phyloP scores from a whole-genome alignment of 1,140 invertebrate species.

The Drosophila sp. region DNA sequence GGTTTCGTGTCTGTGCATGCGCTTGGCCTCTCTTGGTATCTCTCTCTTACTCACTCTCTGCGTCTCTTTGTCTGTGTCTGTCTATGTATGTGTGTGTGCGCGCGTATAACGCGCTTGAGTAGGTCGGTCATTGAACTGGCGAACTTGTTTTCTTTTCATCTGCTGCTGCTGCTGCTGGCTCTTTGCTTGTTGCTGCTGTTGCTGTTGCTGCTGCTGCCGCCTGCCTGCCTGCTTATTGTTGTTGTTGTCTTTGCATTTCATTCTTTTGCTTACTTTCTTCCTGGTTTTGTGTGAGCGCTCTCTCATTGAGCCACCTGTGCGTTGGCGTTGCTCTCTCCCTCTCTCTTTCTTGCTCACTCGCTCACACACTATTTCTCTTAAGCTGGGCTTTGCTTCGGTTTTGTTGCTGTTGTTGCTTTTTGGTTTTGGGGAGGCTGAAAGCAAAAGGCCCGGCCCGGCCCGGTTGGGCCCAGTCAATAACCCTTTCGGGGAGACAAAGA shows the following conservation, averaged over 20 bases:
- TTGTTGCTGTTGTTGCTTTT: slow-evolving; percentile 8
- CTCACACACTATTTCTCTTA: slow-evolving; percentile 25
- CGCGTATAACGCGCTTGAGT: slow-evolving; percentile 83
- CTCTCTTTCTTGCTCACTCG: slow-evolving; percentile 23
- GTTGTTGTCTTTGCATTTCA: slow-evolving; percentile 40
- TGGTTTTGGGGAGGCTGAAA: slow-evolving; percentile 33
- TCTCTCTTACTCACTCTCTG: slow-evolving; percentile 25
- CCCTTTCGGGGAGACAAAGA: slow-evolving; percentile 48
- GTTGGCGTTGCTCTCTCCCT: slow-evolving; percentile 14
- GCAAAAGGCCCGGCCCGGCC: slow-evolving; percentile 35
- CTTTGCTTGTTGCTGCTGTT: slow-evolving; percentile 40
- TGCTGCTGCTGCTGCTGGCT: slow-evolving; percentile 21
- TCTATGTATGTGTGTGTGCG: slow-evolving; percentile 42
- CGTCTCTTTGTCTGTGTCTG: slow-evolving; percentile 30
- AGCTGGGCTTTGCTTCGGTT: slow-evolving; percentile 54
- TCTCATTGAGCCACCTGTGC: slow-evolving; percentile 15
- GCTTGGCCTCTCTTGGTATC: slow-evolving; percentile 26
- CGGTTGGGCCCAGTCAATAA: slow-evolving; percentile 60
- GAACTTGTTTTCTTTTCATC: slow-evolving; percentile 81
- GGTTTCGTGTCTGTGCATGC: slow-evolving; percentile 30
- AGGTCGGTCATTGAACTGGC: slow-evolving; percentile 83
- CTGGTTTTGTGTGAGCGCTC: slow-evolving; percentile 51
- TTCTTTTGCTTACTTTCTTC: slow-evolving; percentile 79
- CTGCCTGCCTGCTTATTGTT: slow-evolving; percentile 5
- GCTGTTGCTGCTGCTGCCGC: slow-evolving; percentile 39